These are phyloP conservation scores for Cololabis saira DNA, from an alignment of 2,113 vertebrate species.

Conservation along the genomic window DNA sequence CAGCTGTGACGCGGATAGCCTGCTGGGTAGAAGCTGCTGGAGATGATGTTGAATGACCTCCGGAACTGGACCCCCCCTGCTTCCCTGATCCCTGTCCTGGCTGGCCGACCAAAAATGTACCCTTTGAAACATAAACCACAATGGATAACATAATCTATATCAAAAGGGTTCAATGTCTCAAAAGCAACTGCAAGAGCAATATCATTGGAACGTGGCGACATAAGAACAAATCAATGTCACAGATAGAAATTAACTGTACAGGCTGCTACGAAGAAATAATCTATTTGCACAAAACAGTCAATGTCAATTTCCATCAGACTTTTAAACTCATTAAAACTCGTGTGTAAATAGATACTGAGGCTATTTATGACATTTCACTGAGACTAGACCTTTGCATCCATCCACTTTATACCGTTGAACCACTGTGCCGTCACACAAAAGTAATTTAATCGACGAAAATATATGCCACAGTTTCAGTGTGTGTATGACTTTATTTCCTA, in stretches of 20 bases:
- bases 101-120: slow-evolving; percentile 96
- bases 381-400: neutral
- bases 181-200: no score
- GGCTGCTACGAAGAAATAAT: no score
- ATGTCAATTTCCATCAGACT: no score
- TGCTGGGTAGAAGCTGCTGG: slow-evolving; percentile 86
- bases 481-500: neutral
- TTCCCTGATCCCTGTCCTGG: slow-evolving; percentile 91
- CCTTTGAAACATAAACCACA: slow-evolving; percentile 72
- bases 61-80: slow-evolving; percentile 82
- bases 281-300: no score
- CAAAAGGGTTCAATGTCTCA: no score
- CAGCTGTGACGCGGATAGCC: slow-evolving; percentile 92
- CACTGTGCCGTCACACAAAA: neutral
- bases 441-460: neutral
- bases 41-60: slow-evolving; percentile 84
- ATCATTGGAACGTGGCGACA: no score
- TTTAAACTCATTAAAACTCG: neutral
- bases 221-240: no score
- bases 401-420: neutral
- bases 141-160: no score
- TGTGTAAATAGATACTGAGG: neutral
- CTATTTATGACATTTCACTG: neutral
- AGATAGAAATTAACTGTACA: no score
- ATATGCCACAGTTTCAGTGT: neutral